phyloP scores from a whole-genome alignment of 2,113 vertebrate species.

The Passer montanus region DNA sequence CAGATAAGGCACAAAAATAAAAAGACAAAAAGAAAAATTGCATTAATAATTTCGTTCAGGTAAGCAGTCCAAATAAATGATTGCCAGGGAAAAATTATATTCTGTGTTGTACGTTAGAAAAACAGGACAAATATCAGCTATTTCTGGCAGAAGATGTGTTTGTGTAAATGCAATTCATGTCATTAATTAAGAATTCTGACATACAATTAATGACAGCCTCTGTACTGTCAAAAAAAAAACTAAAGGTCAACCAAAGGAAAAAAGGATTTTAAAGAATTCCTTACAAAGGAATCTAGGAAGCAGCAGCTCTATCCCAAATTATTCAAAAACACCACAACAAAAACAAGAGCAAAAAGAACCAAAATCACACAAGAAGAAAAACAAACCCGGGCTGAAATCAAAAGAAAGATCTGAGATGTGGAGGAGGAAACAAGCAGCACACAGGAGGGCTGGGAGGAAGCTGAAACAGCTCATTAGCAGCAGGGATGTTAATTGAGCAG shows the following conservation, averaged over 20 bases:
- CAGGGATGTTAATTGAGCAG: neutral
- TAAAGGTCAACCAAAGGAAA: neutral
- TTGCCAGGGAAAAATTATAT: neutral
- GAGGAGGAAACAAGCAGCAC: neutral
- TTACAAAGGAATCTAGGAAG: neutral
- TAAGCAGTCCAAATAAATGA: neutral
- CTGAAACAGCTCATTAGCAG: neutral
- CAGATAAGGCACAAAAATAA: neutral
- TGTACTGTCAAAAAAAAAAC: neutral
- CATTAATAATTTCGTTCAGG: neutral
- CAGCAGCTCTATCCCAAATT: neutral
- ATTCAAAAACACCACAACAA: neutral
- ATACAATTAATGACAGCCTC: neutral
- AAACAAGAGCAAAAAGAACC: neutral
- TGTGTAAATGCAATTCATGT: neutral
- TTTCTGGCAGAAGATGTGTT: neutral
- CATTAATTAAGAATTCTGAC: neutral
- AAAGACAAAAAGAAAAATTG: neutral
- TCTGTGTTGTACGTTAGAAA: neutral
- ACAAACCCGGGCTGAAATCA: neutral
- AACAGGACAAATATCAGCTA: fast-evolving
- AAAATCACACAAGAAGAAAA: neutral
- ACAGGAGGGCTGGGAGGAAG: neutral
- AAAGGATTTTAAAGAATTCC: neutral
- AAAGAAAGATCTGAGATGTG: neutral